Base-by-base conservation (phyloP, 2,888 invertebrate species). In the Eristalis arbustorum region DNA sequence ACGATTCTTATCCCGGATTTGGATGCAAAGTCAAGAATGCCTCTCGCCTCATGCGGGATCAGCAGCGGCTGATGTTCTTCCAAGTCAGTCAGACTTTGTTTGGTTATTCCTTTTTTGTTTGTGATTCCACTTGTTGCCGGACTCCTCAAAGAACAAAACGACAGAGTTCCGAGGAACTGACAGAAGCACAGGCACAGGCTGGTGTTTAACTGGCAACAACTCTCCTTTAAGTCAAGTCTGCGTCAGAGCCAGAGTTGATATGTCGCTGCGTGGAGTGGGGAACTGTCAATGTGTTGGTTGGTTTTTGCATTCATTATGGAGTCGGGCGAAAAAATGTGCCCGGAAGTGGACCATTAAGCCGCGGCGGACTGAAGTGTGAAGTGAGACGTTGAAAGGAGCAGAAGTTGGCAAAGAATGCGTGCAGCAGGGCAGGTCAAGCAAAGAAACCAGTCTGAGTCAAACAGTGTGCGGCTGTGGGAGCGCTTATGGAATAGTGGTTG, bases 211-310 rank as follows among this genome's bases (percentile, higher is more conserved):
- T 64, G 63, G 62, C 59, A 34, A 59, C 68, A 63, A 56, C 61
- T 72, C 81, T 81, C 83, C 78, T 80, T 83, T 64, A 56, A 69
- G 59, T 84, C 61, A 66, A 73, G 88, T 88, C 88, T 83, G 87
- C 82, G 83, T 84, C 73, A 37, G 57, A 59, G 18, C 8, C 49
- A 18, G 18, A 8, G 18, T 49, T 18, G 18, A 49, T 49, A 18
- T 49, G 18, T n/a, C 49, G 1, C 5, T 49, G 8, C 18, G 18
- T 18, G 14, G 4, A 5, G 14, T 42, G 42, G 11, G 34, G 34
- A n/a, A 1, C 34, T 42, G 42, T 42, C 42, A 0, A 4, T n/a
- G 14, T 42, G 73, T 72, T 71, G 66, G 61, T 62, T 34, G 22
- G 67, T 64, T 76, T 72, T 83, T 69, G 31, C 69, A 69, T 69